Percentiles rank a stretch among this genome's conserved stretches.
Conservation (phyloP, 2,888 invertebrate genomes). For the Spisula solida region DNA sequence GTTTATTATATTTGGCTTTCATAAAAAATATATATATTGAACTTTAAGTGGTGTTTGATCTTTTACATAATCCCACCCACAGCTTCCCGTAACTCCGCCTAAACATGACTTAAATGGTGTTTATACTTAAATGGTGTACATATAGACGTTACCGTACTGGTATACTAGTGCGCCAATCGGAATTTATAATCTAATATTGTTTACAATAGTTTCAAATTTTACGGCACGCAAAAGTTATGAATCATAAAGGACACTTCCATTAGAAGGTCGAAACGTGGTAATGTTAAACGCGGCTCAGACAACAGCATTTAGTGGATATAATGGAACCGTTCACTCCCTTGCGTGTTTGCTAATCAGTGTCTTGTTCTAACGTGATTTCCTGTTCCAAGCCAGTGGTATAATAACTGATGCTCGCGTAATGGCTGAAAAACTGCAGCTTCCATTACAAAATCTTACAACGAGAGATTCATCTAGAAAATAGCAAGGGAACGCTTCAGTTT, state of each 20-base stretch:
- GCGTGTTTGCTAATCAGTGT: neutral
- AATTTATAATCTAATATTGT: too few species aligned
- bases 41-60: too few species aligned
- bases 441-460: constrained; percentile 5
- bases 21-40: too few species aligned
- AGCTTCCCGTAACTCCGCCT: too few species aligned
- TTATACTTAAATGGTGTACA: too few species aligned
- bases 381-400: neutral
- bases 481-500: constrained; percentile 4
- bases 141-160: too few species aligned
- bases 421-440: neutral
- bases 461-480: neutral
- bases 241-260: neutral
- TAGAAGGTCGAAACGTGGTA: neutral
- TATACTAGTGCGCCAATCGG: too few species aligned
- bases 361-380: constrained; percentile 10
- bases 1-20: too few species aligned
- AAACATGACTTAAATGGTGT: too few species aligned
- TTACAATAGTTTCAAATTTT: neutral
- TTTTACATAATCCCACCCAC: too few species aligned
- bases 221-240: neutral
- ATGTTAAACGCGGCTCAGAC: neutral
- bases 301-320: neutral
- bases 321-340: neutral
- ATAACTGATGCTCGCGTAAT: constrained; percentile 6